Percentiles rank a stretch among this genome's conserved stretches.
These are phyloP conservation scores for Pelodytes ibericus DNA, from an alignment of 2,797 vertebrate species.

Conservation along the genomic window DNA sequence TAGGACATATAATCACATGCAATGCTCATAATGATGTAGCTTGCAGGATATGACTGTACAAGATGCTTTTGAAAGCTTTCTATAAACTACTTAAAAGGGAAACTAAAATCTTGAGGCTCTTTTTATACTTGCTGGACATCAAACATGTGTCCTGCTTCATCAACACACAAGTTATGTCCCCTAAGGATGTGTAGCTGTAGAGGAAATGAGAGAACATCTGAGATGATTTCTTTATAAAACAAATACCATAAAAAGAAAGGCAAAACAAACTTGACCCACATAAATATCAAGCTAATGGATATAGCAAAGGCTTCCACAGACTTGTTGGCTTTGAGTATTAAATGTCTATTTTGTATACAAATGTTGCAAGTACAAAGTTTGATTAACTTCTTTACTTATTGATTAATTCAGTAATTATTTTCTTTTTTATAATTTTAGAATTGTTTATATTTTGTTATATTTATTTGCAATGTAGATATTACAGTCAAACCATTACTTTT, in stretches of 20 bases:
- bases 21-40: neutral
- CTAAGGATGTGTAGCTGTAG: constrained; percentile 32
- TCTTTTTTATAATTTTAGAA: too few relatives aligned
- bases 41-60: neutral
- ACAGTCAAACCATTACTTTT: too few relatives aligned
- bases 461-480: too few relatives aligned
- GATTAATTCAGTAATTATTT: too few relatives aligned
- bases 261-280: constrained; percentile 23
- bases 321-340: too few relatives aligned
- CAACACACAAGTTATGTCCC: constrained; percentile 28
- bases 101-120: constrained; percentile 19
- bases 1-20: neutral
- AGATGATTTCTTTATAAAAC: constrained; percentile 40
- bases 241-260: constrained; percentile 20
- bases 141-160: constrained; percentile 34
- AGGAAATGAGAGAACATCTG: constrained; percentile 41
- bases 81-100: constrained; percentile 17
- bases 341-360: too few relatives aligned
- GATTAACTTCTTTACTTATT: too few relatives aligned
- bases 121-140: constrained; percentile 31
- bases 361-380: too few relatives aligned
- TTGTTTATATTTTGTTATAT: too few relatives aligned
- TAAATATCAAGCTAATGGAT: neutral
- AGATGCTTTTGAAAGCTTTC: neutral
- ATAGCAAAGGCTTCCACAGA: too few relatives aligned